phyloP scores from a whole-genome alignment of 53 echinoderm and acorn worm species.

The Astropecten irregularis region DNA sequence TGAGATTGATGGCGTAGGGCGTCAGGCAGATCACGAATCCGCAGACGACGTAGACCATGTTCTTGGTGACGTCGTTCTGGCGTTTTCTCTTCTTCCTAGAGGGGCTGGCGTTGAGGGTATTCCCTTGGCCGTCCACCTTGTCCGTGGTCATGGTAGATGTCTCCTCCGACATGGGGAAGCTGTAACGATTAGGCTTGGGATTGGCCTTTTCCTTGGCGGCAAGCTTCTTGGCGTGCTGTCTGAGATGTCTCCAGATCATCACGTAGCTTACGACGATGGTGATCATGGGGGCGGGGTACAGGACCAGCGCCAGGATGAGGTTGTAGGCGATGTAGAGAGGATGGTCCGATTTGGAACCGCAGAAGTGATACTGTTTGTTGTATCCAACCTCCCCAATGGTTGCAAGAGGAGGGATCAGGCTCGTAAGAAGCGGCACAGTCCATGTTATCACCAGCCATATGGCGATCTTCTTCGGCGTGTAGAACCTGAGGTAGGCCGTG shows the following conservation, averaged over 20 bases:
- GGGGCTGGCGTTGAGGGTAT: not conserved
- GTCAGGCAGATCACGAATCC: slow-evolving; percentile 71
- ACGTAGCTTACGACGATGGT: slow-evolving; percentile 58
- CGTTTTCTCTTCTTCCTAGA: slow-evolving; percentile 21
- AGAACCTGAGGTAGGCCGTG: slow-evolving; percentile 21
- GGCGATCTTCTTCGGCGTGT: not conserved
- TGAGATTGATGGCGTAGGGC: slow-evolving; percentile 65
- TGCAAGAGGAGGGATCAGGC: slow-evolving; percentile 41
- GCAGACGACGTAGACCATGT: slow-evolving; percentile 67
- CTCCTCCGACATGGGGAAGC: not conserved
- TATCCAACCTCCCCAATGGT: slow-evolving; percentile 61
- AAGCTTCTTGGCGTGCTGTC: slow-evolving; percentile 40
- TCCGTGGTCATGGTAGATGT: not conserved
- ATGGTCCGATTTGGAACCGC: slow-evolving; percentile 43
- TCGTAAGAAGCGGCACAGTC: slow-evolving; percentile 47
- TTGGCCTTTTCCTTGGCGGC: not conserved
- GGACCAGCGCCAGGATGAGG: slow-evolving; percentile 7
- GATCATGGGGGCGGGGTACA: slow-evolving; percentile 64
- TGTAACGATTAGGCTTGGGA: slow-evolving; percentile 37
- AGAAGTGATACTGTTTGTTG: slow-evolving; percentile 42
- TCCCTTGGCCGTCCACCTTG: not conserved
- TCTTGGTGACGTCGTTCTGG: slow-evolving; percentile 71
- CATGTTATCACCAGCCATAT: slow-evolving; percentile 71
- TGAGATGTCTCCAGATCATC: slow-evolving; percentile 41
- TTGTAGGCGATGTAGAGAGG: slow-evolving; percentile 43